Base-by-base conservation (phyloP, 2,113 vertebrate genomes). In the Pardalotus punctatus region DNA sequence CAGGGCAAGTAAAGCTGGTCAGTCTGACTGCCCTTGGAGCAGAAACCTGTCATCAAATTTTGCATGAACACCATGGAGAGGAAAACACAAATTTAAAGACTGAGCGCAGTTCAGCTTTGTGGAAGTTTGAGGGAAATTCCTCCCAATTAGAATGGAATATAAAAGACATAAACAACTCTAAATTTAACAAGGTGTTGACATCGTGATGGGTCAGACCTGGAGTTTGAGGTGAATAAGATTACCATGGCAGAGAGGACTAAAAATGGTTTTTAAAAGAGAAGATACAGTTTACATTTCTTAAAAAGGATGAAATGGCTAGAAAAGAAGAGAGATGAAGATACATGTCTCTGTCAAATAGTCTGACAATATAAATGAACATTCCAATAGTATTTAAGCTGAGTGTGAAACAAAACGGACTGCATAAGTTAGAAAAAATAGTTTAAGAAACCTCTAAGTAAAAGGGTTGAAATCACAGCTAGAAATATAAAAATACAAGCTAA, bases 331-430 rank as follows among this genome's bases (percentile, higher is more conserved):
- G 40, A 12, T 25, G 11, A 71, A 78, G 24, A 57, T 0, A 4
- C 1, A 2, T 4, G 5, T 35, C 10, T 81, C n/a, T 73, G n/a
- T 57, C 23, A 87, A 79, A 91, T 7, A 35, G 18, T 60, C 14
- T 12, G 12, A 15, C 5, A 65, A 40, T 9, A 57, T 25, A 24
- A 21, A 60, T 19, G 6, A 85, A 65, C 4, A 35, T 73, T 60
- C 14, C 12, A 70, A 6, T 29, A 33, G 2, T 11, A 31, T 70
- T 84, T 65, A 45, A 64, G 11, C 9, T 25, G 11, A 40, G 27
- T 28, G 10, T 0, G 0, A 33, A 40, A 1, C 5, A 84, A 65
- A 65, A 23, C 2, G 5, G 7, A 54, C 20, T 45, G 28, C 4
- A 22, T 54, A 35, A 42, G 2, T 47, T 78, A 60, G 29, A 70